Base-by-base conservation (phyloP, 2,113 vertebrate species). In the Trichechus manatus region DNA sequence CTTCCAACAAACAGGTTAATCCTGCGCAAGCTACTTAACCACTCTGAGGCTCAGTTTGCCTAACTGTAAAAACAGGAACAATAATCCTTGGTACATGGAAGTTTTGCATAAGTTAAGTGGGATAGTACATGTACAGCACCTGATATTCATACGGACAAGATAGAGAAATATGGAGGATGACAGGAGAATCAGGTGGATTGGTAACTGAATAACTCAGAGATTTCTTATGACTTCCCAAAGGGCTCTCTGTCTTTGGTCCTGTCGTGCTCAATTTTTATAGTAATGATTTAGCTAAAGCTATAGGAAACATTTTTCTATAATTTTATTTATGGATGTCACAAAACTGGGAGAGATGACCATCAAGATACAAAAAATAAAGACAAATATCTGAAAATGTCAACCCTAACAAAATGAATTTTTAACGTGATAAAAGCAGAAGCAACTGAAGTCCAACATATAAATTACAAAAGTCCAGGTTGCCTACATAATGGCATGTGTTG, bases 401-500 rank as follows among this genome's bases (percentile, higher is more conserved):
- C 56, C 83, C 63, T 88, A 53, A 94, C 15, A 89, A 93, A 83
- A 94, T 27, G 11, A 87, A 92, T 83, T 91, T 97, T 84, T 29
- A 94, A 94, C 81, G 47, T 63, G 39, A 94, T 64, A 79, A 86
- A 87, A 92, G 61, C 68, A 95, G 36, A 79, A 59, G 42, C 42
- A 91, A 74, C 17, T 87, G 64, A 63, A 82, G 79, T 50, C 56
- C 84, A 53, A 91, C n/a, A 78, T 61, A 74, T 63, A 81, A 79
- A 89, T 47, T 17, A 80, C 14, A 23, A 19, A 88, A 91, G 61
- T 88, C 61, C 89, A 89, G 33, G 36, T 42, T 84, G 64, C 25
- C 74, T n/a, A 8, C 63, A 10, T 3, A 94, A 44, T 3, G 61
- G 82, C 27, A 47, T 3, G 36, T 59, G 9, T 75, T 93, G 23